Conservation (phyloP, 2,888 invertebrate genomes). For the Cryptophagus acutangulus region DNA sequence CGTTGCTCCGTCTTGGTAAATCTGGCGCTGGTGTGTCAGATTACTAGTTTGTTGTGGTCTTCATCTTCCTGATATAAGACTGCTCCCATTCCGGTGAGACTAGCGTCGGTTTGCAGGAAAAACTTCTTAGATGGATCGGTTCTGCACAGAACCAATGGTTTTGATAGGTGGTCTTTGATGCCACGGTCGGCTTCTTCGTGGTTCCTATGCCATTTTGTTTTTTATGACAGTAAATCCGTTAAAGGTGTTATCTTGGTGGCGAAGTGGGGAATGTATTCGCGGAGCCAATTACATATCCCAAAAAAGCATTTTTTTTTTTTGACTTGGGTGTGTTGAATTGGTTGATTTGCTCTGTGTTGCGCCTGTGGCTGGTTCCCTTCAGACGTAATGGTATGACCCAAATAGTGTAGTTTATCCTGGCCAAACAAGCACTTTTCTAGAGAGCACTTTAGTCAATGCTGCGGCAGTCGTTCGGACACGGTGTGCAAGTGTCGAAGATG, state of each 20-base stretch:
- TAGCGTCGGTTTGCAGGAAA: not conserved
- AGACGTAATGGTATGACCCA: conserved; percentile 20
- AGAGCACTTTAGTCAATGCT: conserved; percentile 8
- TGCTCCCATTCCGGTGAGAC: conserved; percentile 1
- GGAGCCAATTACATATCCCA: not conserved
- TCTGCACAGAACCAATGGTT: not conserved
- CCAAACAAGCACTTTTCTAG: conserved; percentile 15
- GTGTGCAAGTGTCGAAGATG: conserved; percentile 2
- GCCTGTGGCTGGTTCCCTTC: not conserved
- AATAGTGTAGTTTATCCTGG: conserved; percentile 11
- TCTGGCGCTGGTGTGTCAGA: conserved; percentile 16
- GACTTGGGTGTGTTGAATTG: not conserved
- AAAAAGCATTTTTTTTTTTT: not conserved
- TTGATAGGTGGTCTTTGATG: not conserved
- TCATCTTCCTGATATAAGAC: conserved; percentile 5
- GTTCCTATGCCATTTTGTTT: not conserved
- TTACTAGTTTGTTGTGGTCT: not conserved
- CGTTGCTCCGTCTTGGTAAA: conserved; percentile 7
- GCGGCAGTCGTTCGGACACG: not conserved
- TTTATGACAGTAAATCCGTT: not conserved
- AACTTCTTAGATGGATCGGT: not conserved
- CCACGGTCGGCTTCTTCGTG: not conserved
- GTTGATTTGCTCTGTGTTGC: not conserved
- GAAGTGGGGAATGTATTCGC: not conserved
- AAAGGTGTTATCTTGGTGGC: not conserved